Percentiles rank a stretch among this genome's conserved stretches.
These are phyloP conservation scores for Aviceda subcristata DNA, from an alignment of 2,113 vertebrate genomes.

Conservation along the genomic window DNA sequence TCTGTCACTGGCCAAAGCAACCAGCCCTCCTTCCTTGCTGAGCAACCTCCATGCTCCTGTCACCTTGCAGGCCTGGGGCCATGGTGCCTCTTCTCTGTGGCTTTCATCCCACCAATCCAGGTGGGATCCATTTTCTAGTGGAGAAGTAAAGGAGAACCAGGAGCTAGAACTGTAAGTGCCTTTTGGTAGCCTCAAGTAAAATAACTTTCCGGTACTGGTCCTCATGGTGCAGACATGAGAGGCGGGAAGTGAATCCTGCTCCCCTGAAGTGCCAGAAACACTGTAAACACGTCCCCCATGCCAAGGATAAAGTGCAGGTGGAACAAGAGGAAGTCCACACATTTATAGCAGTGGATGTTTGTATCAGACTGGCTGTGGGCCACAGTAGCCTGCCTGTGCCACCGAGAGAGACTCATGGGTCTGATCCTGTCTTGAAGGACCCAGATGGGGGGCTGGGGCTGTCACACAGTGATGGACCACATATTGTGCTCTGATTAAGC, in stretches of 20 bases:
- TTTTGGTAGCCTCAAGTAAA: not conserved
- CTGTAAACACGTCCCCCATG: not conserved
- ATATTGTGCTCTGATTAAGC: not conserved
- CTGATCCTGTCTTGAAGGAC: not conserved
- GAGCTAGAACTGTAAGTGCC: not conserved
- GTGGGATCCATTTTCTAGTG: slow-evolving; percentile 5
- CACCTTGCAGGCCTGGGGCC: not conserved
- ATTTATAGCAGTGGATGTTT: not conserved
- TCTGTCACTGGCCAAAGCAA: slow-evolving; percentile 50
- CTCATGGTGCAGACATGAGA: not conserved
- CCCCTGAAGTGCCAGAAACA: not conserved
- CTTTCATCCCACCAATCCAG: slow-evolving; percentile 12
- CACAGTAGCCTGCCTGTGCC: not conserved
- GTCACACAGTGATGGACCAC: not conserved
- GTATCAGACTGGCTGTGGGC: not conserved
- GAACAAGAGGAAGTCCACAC: not conserved
- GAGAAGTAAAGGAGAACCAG: slow-evolving; percentile 48
- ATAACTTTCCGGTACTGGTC: not conserved
- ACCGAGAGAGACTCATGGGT: not conserved
- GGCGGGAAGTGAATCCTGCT: not conserved
- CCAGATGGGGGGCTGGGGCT: not conserved
- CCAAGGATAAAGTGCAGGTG: not conserved
- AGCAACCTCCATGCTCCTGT: not conserved
- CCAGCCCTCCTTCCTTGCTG: not conserved
- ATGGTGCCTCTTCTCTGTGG: not conserved